Conservation (phyloP, 2,888 invertebrate species). For the Cephonodes hylas region DNA sequence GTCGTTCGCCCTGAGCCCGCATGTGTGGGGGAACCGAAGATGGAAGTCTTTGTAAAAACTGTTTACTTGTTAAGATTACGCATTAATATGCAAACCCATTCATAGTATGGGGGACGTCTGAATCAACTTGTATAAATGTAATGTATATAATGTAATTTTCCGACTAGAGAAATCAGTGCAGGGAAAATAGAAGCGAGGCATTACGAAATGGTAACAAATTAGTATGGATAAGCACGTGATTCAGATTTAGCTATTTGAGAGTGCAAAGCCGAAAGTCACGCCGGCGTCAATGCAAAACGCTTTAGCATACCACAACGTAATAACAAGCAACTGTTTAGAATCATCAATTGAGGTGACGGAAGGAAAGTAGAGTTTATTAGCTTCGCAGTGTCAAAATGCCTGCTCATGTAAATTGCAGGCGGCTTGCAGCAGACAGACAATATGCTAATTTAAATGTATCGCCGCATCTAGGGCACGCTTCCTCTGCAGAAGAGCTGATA, state of each 20-base stretch:
- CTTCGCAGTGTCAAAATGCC: slow-evolving; percentile 28
- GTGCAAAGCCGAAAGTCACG: slow-evolving; percentile 21
- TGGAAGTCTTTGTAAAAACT: slow-evolving; percentile 12
- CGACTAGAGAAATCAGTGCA: not conserved
- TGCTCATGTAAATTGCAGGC: slow-evolving; percentile 39
- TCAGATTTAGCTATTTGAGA: not conserved
- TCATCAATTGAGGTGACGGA: slow-evolving; percentile 15
- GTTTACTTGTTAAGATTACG: not conserved
- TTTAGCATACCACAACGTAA: not conserved
- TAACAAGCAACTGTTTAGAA: slow-evolving; percentile 1
- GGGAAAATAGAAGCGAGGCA: not conserved
- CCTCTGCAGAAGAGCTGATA: slow-evolving; percentile 63
- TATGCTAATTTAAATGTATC: slow-evolving; percentile 51
- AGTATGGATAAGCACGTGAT: not conserved
- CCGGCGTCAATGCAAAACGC: not conserved
- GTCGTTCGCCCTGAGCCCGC: slow-evolving; percentile 50
- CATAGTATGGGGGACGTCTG: not conserved
- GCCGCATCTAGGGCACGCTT: slow-evolving; percentile 63
- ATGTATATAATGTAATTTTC: too few species aligned
- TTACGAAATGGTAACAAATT: not conserved
- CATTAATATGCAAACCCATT: not conserved
- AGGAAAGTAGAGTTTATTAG: slow-evolving; percentile 32
- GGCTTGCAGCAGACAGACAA: slow-evolving; percentile 35
- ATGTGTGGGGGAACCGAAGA: slow-evolving; percentile 48
- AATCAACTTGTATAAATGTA: not conserved